Percentiles rank a stretch among this genome's conserved stretches.
phyloP scores from a whole-genome alignment of 2,113 vertebrate genomes.

The Platanista minor region DNA sequence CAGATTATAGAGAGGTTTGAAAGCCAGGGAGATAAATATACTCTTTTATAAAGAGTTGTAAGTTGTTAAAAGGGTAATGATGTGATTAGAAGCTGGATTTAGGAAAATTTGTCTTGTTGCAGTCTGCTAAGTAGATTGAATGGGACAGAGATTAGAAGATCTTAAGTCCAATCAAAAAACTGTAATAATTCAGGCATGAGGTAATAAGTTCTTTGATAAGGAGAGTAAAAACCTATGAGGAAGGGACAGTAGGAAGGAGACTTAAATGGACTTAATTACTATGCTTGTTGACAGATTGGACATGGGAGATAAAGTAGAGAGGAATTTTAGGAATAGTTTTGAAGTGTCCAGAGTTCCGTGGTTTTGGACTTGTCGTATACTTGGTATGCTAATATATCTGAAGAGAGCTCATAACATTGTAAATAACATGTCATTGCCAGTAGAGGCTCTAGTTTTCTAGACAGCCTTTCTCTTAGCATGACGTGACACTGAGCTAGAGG shows the following conservation, averaged over 20 bases:
- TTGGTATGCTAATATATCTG: background rate
- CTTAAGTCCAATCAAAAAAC: background rate
- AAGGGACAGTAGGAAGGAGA: background rate
- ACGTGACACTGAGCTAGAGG: background rate
- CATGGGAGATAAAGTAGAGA: background rate
- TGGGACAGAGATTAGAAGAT: background rate
- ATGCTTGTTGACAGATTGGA: background rate
- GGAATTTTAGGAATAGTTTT: background rate
- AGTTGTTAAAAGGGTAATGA: background rate
- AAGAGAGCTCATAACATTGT: background rate
- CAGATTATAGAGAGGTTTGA: background rate
- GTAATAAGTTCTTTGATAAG: background rate
- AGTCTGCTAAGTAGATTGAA: background rate
- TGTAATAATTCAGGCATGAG: background rate
- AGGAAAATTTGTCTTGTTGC: background rate
- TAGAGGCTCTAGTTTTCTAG: background rate
- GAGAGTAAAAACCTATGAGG: background rate
- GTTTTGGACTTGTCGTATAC: background rate
- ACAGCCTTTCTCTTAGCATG: background rate
- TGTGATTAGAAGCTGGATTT: constrained; percentile 25
- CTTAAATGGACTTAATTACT: background rate
- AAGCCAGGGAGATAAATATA: background rate
- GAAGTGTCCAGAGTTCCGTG: background rate
- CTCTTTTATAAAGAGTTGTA: background rate
- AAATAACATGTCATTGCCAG: background rate